These are phyloP conservation scores for Lamellibrachia luymesi DNA, from an alignment of 1,140 invertebrate species.

Conservation along the genomic window DNA sequence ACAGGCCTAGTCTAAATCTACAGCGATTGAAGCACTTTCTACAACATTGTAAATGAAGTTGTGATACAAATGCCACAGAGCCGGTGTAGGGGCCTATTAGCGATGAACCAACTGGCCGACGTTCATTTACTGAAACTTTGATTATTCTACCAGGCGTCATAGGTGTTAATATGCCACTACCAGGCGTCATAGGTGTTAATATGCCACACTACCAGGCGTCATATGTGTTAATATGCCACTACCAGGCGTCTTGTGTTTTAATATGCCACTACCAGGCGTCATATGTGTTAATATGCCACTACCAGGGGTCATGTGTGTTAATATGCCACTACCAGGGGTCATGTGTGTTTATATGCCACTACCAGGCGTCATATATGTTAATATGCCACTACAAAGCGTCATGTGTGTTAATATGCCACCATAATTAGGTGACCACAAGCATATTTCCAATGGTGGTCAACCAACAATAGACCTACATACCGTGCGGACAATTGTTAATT, in stretches of 20 bases:
- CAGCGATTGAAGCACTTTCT: background rate
- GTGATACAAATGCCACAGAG: no score
- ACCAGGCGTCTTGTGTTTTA: no score
- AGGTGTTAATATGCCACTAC: background rate
- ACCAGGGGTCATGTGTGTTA: no score
- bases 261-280: no score
- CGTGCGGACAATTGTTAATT: background rate
- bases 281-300: no score
- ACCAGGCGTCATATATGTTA: no score
- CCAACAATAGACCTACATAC: background rate
- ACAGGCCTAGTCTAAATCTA: background rate
- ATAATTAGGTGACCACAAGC: background rate
- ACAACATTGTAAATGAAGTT: no score
- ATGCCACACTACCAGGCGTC: background rate
- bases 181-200: background rate
- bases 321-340: no score
- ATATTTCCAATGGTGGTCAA: background rate
- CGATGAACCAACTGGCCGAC: background rate
- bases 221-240: background rate
- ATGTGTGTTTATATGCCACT: no score
- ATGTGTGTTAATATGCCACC: background rate
- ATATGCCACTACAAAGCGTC: no score
- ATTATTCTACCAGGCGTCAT: background rate
- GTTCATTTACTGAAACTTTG: background rate
- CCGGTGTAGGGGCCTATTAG: no score